A percentile compares a stretch with the other conserved stretches of the same genome.
Conservation (phyloP, 2,113 vertebrate genomes). For the Toxostoma redivivum region DNA sequence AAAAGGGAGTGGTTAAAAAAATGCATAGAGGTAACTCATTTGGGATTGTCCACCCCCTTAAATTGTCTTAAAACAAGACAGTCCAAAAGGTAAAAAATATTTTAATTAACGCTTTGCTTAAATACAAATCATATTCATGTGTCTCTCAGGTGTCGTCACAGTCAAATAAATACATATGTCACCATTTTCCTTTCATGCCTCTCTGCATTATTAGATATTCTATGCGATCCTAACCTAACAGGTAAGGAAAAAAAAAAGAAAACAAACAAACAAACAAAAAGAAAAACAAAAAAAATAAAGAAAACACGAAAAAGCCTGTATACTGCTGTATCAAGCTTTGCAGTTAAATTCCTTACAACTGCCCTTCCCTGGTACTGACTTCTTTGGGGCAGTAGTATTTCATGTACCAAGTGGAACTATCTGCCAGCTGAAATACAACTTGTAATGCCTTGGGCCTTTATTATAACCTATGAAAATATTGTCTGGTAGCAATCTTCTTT, state of each 20-base stretch:
- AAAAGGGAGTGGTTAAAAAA: neutral
- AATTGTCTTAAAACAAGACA: neutral
- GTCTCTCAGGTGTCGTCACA: neutral
- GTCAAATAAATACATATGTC: neutral
- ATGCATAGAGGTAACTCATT: neutral
- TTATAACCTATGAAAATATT: slow-evolving; percentile 23
- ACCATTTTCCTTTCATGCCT: neutral
- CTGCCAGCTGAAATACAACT: neutral
- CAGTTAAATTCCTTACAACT: neutral
- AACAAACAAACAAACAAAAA: neutral
- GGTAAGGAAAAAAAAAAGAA: neutral
- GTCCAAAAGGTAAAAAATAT: neutral
- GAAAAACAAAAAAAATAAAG: no score
- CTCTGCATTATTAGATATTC: neutral
- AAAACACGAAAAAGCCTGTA: neutral
- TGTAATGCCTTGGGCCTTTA: neutral
- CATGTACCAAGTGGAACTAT: neutral
- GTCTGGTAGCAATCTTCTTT: neutral
- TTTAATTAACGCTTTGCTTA: neutral
- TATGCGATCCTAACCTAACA: neutral
- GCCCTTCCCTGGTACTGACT: neutral
- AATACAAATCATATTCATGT: neutral
- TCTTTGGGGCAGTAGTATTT: neutral
- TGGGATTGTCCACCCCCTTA: accelerated
- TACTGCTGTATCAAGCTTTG: neutral